Evolutionary conservation across 2,113 vertebrate genomes (phyloP), one percentile per base, ranked within the genome.

Genomic region (Orientallactaga bullata): DNA sequence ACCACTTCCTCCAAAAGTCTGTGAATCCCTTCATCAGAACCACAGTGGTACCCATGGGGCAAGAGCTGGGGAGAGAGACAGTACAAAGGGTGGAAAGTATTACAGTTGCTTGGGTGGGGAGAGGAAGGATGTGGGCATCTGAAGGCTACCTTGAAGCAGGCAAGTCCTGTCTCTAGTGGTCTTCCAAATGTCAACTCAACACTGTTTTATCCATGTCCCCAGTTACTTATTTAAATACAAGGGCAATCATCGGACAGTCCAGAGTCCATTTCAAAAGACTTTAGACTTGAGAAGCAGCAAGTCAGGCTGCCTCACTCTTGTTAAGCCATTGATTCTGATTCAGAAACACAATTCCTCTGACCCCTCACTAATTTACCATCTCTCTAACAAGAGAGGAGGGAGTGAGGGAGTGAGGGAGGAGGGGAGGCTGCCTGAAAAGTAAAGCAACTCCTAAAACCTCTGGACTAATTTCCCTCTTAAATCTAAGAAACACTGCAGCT

Each of bases 51-150:
- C 77, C 85, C 81, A 68, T 0, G 28, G 74, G 84, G 63, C 78
- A 82, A 55, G 69, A 61, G 55, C 69, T 74, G 51, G n/a, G 82
- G 51, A 92, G 71, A 85, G 88, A 85, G 1, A 81, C 18, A 88
- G 76, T 0, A 0, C 37, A 97, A 95, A 95, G 81, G 35, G 88
- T 97, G 97, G 94, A 96, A 97, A 97, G 91, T 82, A 92, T 68
- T 84, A 90, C 88, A 79, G 94, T 94, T 95, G 84, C 88, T 90
- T 71, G 60, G 71, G 92, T 89, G n/a, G 83, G 93, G 87, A 94
- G 95, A 97, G 97, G 97, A 98, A 98, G 97, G 97, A 98, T 97
- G 97, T 98, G 96, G 97, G 95, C 88, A 88, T 97, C 93, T 95
- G 78, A 94, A 96, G 95, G 78, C 95, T 95, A 91, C 94, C 90